These are phyloP conservation scores for Apocrypta bakeri DNA, from an alignment of 1,140 invertebrate genomes.

Conservation along the genomic window DNA sequence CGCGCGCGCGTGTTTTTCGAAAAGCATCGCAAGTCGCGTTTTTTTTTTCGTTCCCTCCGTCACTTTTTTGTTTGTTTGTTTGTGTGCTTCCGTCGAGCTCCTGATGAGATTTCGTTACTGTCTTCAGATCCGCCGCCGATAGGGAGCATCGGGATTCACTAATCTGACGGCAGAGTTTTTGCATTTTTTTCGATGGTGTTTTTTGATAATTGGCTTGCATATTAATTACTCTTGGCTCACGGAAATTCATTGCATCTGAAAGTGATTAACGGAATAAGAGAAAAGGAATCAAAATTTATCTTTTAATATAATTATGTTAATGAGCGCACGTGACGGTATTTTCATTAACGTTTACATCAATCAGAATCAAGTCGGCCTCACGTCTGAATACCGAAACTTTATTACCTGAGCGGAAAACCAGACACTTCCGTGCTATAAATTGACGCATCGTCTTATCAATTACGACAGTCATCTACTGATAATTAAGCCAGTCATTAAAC, in stretches of 20 bases:
- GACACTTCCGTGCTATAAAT: background rate
- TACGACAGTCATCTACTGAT: background rate
- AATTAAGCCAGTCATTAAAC: background rate
- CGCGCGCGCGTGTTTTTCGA: constrained; percentile 1
- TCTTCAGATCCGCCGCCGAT: background rate
- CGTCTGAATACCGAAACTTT: background rate
- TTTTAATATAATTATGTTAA: background rate
- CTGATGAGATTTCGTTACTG: constrained; percentile 27
- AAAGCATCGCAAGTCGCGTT: background rate
- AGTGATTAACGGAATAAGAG: background rate
- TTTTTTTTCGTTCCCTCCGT: too few relatives aligned
- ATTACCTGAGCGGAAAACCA: background rate
- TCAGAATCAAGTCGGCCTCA: constrained; percentile 15
- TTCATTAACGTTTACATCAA: constrained; percentile 35
- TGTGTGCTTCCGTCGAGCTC: background rate
- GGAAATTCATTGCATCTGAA: background rate
- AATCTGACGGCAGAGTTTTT: background rate
- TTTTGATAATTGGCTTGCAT: background rate
- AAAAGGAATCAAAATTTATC: background rate
- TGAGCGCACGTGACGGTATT: background rate
- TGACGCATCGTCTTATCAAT: background rate
- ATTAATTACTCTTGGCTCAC: constrained; percentile 23
- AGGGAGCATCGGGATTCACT: constrained; percentile 15
- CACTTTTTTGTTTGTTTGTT: too few relatives aligned
- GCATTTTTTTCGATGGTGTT: background rate